These are phyloP conservation scores for Diorhabda carinulata DNA, from an alignment of 1,140 invertebrate genomes.

Conservation along the genomic window DNA sequence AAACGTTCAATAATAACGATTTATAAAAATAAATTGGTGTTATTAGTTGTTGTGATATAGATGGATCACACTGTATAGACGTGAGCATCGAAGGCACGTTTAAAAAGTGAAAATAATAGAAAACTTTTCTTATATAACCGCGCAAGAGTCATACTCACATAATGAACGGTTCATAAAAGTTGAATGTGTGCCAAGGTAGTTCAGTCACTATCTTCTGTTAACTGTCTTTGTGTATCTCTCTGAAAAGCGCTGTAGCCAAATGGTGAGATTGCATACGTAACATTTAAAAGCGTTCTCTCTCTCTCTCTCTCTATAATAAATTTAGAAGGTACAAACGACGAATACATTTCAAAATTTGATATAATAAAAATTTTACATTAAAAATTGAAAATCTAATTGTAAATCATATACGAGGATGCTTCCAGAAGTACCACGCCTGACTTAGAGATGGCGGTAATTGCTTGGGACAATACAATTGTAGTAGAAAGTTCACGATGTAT, in stretches of 20 bases:
- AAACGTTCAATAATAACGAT: too few relatives aligned
- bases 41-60: background rate
- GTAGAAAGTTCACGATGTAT: too few relatives aligned
- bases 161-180: slow-evolving; percentile 40
- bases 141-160: slow-evolving; percentile 36
- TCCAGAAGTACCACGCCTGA: too few relatives aligned
- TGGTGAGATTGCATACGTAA: background rate
- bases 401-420: too few relatives aligned
- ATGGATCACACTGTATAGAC: background rate
- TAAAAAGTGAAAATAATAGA: slow-evolving; percentile 49
- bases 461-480: too few relatives aligned
- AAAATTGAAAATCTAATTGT: too few relatives aligned
- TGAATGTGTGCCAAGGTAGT: slow-evolving; percentile 47
- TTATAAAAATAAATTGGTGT: too few relatives aligned
- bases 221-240: slow-evolving; percentile 15
- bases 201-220: slow-evolving; percentile 25
- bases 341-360: too few relatives aligned
- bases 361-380: too few relatives aligned
- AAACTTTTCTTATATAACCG: slow-evolving; percentile 46
- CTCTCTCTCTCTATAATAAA: too few relatives aligned
- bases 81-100: slow-evolving; percentile 36
- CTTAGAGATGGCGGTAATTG: too few relatives aligned
- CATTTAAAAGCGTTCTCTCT: background rate
- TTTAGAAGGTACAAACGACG: too few relatives aligned
- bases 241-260: background rate